These are phyloP conservation scores for Elephantulus edwardii DNA, from an alignment of 2,113 vertebrate genomes.

Conservation along the genomic window DNA sequence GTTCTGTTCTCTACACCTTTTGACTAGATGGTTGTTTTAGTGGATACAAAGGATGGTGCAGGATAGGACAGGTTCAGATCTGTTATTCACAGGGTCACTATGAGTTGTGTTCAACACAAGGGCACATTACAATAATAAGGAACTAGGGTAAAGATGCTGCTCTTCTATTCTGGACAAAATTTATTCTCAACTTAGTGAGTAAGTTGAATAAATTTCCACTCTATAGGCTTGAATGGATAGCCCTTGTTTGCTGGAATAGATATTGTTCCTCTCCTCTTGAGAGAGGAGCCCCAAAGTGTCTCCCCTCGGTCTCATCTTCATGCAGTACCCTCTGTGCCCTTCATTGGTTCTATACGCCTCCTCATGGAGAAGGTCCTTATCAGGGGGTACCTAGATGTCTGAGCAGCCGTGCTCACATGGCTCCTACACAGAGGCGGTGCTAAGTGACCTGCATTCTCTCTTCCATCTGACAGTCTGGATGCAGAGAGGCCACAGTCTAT, in stretches of 20 bases:
- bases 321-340: neutral
- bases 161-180: neutral
- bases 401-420: neutral
- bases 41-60: neutral
- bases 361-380: neutral
- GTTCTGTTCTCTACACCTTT: neutral
- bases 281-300: too few species aligned
- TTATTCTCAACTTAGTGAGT: neutral
- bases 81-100: neutral
- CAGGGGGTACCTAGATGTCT: neutral
- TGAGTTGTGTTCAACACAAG: too few species aligned
- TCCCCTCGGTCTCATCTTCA: too few species aligned
- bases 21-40: neutral
- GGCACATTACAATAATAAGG: too few species aligned
- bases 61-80: too few species aligned
- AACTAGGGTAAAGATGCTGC: neutral
- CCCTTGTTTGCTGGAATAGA: neutral
- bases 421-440: neutral
- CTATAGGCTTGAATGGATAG: too few species aligned
- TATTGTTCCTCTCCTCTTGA: neutral
- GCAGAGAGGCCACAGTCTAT: neutral
- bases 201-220: too few species aligned
- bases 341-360: neutral
- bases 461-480: conserved; percentile 5
- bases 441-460: conserved; percentile 14